A percentile compares a stretch with the other conserved stretches of the same genome.
These are phyloP conservation scores for Meda fulgida DNA, from an alignment of 2,797 vertebrate species.

Conservation along the genomic window DNA sequence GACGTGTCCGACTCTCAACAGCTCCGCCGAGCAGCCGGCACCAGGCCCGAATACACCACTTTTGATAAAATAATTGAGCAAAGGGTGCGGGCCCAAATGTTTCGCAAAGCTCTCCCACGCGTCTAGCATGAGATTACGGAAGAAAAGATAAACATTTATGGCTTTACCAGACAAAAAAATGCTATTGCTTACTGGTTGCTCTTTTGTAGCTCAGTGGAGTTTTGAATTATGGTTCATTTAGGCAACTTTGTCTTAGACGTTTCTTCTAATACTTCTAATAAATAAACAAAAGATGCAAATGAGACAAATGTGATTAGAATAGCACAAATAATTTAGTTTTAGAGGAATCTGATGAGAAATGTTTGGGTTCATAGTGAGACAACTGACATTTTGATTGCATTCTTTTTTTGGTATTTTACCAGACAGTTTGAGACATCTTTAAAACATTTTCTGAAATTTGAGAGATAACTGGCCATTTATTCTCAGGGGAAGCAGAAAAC, in stretches of 20 bases:
- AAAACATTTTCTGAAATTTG: background rate
- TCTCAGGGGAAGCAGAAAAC: background rate
- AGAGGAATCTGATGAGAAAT: background rate
- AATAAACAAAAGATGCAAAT: background rate
- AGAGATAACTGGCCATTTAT: background rate
- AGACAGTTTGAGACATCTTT: background rate
- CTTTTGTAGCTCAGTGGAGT: background rate
- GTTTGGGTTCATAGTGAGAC: background rate
- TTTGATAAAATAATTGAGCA: slow-evolving; percentile 51
- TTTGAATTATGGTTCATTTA: background rate
- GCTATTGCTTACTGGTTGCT: background rate
- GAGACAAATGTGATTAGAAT: background rate
- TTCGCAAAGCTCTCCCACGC: slow-evolving; percentile 30
- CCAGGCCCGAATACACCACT: slow-evolving; percentile 1
- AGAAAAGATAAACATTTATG: background rate
- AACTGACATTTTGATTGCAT: background rate
- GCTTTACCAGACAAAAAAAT: background rate
- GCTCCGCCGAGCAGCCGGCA: slow-evolving; percentile 15
- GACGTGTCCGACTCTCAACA: slow-evolving; percentile 45
- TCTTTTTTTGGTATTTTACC: background rate
- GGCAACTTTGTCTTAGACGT: background rate
- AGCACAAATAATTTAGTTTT: background rate
- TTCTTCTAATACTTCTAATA: background rate
- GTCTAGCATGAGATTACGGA: background rate
- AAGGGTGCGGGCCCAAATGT: slow-evolving; percentile 7